A percentile compares a stretch with the other conserved stretches of the same genome.
These are phyloP conservation scores for Drosophila aldrichi DNA, from an alignment of 2,888 invertebrate genomes.

Conservation along the genomic window DNA sequence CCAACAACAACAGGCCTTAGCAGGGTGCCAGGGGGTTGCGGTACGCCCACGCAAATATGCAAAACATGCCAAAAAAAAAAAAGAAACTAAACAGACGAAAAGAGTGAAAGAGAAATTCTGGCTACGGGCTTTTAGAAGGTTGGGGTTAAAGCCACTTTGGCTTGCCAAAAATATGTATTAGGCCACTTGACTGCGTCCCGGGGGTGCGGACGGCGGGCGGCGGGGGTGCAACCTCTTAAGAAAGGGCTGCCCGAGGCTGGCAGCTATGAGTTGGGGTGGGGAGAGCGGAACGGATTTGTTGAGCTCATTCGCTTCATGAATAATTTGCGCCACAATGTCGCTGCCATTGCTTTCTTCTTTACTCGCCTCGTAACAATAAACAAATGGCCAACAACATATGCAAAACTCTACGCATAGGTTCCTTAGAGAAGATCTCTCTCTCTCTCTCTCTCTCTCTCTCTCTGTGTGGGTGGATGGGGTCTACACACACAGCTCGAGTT, in stretches of 20 bases:
- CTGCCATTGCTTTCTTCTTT: slow-evolving; percentile 41
- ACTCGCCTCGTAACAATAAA: slow-evolving; percentile 67
- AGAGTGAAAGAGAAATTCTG: slow-evolving; percentile 34
- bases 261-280: neutral
- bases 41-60: slow-evolving; percentile 61
- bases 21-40: neutral
- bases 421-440: neutral
- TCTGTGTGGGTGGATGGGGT: neutral
- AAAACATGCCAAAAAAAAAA: slow-evolving; percentile 57
- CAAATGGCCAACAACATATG: slow-evolving; percentile 79
- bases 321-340: slow-evolving; percentile 78
- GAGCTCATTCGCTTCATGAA: slow-evolving; percentile 79
- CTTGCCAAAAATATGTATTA: slow-evolving; percentile 77
- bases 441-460: neutral
- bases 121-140: slow-evolving; percentile 23
- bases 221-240: slow-evolving; percentile 7
- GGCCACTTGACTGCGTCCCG: slow-evolving; percentile 70
- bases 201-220: neutral
- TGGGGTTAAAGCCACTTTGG: slow-evolving; percentile 60
- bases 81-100: neutral
- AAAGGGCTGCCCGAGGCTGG: slow-evolving; percentile 10
- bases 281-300: slow-evolving; percentile 62
- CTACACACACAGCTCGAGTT: slow-evolving; percentile 65
- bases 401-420: slow-evolving; percentile 50
- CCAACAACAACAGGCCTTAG: slow-evolving; percentile 21